Conservation (phyloP, 2,797 vertebrate species). For the Coracias cyanogaster region DNA sequence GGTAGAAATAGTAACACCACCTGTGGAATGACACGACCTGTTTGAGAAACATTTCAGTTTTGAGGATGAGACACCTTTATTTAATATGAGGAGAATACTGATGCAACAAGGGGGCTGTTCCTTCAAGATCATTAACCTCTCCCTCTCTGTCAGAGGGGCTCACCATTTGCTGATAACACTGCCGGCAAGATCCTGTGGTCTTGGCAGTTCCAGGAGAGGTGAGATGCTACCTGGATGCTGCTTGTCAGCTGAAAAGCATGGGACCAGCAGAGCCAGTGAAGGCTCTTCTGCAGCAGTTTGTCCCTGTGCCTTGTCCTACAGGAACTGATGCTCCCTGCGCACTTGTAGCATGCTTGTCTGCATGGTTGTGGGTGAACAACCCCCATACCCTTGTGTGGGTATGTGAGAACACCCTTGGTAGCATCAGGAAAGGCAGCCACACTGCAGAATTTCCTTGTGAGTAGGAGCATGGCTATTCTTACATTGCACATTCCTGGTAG, state of each 20-base stretch:
- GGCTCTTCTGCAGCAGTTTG: neutral
- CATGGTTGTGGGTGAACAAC: accelerated
- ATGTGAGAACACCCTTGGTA: accelerated
- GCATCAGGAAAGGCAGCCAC: neutral
- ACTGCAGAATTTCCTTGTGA: accelerated
- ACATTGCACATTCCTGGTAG: accelerated
- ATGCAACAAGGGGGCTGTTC: neutral
- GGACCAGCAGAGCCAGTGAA: neutral
- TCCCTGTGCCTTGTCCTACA: accelerated
- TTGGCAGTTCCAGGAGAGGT: neutral
- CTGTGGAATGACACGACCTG: neutral
- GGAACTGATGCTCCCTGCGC: neutral
- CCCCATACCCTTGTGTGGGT: accelerated
- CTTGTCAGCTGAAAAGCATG: neutral
- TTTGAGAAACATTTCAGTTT: neutral
- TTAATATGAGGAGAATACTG: neutral
- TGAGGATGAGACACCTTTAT: neutral
- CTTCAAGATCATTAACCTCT: neutral
- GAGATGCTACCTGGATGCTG: neutral
- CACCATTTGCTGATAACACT: neutral
- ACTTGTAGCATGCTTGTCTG: accelerated
- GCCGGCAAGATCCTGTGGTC: neutral
- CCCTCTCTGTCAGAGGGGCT: neutral
- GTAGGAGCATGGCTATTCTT: neutral
- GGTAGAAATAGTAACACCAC: neutral